phyloP scores from a whole-genome alignment of 1,140 invertebrate genomes.

The Dolichoris vasculosae region DNA sequence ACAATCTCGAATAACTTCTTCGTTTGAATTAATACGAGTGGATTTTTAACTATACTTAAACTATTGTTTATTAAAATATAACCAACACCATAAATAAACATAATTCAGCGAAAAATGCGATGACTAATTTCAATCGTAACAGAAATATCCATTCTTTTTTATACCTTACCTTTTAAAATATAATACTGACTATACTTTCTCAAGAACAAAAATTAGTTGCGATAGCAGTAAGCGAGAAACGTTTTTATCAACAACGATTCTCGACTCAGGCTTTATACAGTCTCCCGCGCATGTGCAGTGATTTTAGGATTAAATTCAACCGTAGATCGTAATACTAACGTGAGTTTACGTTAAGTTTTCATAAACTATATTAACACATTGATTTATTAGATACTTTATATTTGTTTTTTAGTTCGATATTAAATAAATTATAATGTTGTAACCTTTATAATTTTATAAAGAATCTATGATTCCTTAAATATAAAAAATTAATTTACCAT shows the following conservation, averaged over 20 bases:
- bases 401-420: not conserved
- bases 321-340: not conserved
- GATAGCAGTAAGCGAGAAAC: slow-evolving; percentile 23
- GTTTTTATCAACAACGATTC: slow-evolving; percentile 25
- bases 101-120: not conserved
- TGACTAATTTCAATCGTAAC: not conserved
- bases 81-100: not conserved
- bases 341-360: not conserved
- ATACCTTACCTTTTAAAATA: not conserved
- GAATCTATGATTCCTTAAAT: not conserved
- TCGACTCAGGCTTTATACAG: not conserved
- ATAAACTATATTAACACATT: not conserved
- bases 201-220: slow-evolving; percentile 11
- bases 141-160: not conserved
- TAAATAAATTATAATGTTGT: too few species aligned
- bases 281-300: not conserved
- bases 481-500: too few species aligned
- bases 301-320: not conserved
- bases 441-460: not conserved
- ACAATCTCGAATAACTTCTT: not conserved
- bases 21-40: not conserved
- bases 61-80: too few species aligned
- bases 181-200: not conserved
- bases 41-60: too few species aligned
- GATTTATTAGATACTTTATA: not conserved